Evolutionary conservation across 92 coral and sea anemone species (phyloP), one percentile per base, ranked within the genome.

Genomic region (Umimayanthus chanpuru): DNA sequence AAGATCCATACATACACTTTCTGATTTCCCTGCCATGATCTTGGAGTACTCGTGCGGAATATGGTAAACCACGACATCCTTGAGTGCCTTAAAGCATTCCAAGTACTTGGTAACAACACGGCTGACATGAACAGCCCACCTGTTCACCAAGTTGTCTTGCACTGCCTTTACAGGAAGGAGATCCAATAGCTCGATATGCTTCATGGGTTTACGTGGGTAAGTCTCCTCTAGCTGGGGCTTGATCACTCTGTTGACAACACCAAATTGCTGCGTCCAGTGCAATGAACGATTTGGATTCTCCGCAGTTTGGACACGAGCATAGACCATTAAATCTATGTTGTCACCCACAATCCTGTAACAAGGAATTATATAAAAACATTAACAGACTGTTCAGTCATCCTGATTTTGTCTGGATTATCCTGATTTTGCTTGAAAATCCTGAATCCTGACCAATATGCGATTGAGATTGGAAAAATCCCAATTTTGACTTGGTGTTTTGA

Each of bases 211-310:
- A 73, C 85, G 81, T 14, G 94, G 91, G 10, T 32, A 38, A 29
- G 41, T 82, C 61, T 66, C 71, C 38, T 77, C 76, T 61, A 93
- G 71, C 25, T 67, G 38, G 38, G 92, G 84, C n/a, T 91, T 91
- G 8, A 39, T 40, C 20, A 90, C 92, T 14, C 92, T 65, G 66
- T 94, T 81, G 53, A 77, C 14, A 11, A 90, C 88, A 29, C 90
- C 96, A 94, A 79, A 94, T 89, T 94, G 90, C 73, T 94, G 96
- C 30, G 92, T 94, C 94, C 96, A 92, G 67, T 94, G 93, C 56
- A 94, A 88, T n/a, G 96, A 94, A 67, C 82, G 71, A 86, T 92
- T 94, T 43, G 73, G 61, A 58, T 50, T 65, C 25, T 40, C 36
- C 16, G 30, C 76, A 85, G 89, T 88, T 85, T 91, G 93, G 58